Base-by-base conservation (phyloP, 1,140 invertebrate species). In the Leptinotarsa lineolata region DNA sequence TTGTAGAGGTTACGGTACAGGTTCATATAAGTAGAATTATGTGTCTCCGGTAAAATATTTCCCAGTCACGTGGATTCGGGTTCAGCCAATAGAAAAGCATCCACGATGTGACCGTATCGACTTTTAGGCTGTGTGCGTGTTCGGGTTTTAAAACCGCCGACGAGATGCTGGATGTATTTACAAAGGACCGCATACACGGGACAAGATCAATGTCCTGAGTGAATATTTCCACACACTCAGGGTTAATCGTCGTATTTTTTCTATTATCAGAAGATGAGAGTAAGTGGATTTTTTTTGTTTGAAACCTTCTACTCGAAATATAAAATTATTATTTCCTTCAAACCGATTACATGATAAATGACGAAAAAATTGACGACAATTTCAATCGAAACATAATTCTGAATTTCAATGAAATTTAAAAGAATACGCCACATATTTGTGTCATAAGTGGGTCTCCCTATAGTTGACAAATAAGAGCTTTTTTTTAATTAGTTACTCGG, bases 71-170 rank as follows among this genome's bases (percentile, higher is more conserved):
- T 71, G 58, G 48, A 22, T 24, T 24, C 30, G 44, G 21, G 39
- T 60, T 73, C 22, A 44, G 64, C 71, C 64, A 68, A 72, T 72
- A 68, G 71, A 61, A 61, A 60, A 60, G 18, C 18, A 8, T 54
- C 22, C 18, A 16, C 45, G 30, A 54, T 71, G 24, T 71, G 63
- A 15, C 24, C 64, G 30, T 65, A 65, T 72, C 64, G 61, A 72
- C 61, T 72, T 72, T 72, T 68, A 61, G 61, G 69, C 61, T 22
- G 59, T 71, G 69, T 44, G 69, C 58, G 24, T 16, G 39, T 71
- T 64, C 20, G 58, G 61, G 61, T 71, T 71, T 71, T 61, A 71
- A 71, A 71, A 61, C 59, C 45, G 54, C 58, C 69, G 54, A 71
- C 69, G 48, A 59, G 68, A 71, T 71, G 69, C 69, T 64, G 24